These are phyloP conservation scores for Xiphophorus hellerii DNA, from an alignment of 2,113 vertebrate species.

Conservation along the genomic window DNA sequence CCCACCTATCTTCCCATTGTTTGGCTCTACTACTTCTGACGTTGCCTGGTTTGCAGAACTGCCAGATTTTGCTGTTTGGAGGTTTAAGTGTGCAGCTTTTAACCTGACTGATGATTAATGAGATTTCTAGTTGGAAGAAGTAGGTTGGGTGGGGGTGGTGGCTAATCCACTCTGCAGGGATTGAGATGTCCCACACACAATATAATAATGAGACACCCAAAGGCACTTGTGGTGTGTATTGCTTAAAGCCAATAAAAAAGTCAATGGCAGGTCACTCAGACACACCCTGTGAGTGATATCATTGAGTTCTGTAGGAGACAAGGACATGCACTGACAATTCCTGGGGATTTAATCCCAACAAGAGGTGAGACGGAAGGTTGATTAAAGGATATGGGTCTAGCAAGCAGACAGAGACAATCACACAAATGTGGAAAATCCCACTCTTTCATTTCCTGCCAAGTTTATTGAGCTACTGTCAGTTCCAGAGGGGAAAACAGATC, in stretches of 20 bases:
- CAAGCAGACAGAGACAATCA: slow-evolving; percentile 45
- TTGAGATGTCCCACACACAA: slow-evolving; percentile 12
- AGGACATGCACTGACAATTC: slow-evolving; percentile 20
- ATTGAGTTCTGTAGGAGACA: background rate
- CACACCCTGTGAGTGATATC: slow-evolving; percentile 1
- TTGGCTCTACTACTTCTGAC: slow-evolving; percentile 4
- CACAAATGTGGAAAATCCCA: slow-evolving; percentile 44
- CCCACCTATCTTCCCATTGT: slow-evolving; percentile 29
- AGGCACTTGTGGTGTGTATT: background rate
- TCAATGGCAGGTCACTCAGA: slow-evolving; percentile 4
- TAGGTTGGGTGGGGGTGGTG: slow-evolving; percentile 20
- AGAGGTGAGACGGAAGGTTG: slow-evolving; percentile 40
- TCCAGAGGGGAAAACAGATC: background rate
- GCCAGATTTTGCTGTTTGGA: slow-evolving; percentile 42
- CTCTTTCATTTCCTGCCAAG: slow-evolving; percentile 42
- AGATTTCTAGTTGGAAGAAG: slow-evolving; percentile 26
- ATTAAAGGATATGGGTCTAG: slow-evolving; percentile 49
- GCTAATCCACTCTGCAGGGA: slow-evolving; percentile 52
- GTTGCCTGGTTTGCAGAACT: slow-evolving; percentile 42
- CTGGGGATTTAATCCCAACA: slow-evolving; percentile 50
- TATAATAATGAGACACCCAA: background rate
- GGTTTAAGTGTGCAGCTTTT: slow-evolving; percentile 31
- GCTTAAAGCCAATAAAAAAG: slow-evolving; percentile 1
- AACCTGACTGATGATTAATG: slow-evolving; percentile 59
- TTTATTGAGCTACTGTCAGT: slow-evolving; percentile 14